Base-by-base conservation (phyloP, 2,888 invertebrate species). In the Drosophila austrosaltans region DNA sequence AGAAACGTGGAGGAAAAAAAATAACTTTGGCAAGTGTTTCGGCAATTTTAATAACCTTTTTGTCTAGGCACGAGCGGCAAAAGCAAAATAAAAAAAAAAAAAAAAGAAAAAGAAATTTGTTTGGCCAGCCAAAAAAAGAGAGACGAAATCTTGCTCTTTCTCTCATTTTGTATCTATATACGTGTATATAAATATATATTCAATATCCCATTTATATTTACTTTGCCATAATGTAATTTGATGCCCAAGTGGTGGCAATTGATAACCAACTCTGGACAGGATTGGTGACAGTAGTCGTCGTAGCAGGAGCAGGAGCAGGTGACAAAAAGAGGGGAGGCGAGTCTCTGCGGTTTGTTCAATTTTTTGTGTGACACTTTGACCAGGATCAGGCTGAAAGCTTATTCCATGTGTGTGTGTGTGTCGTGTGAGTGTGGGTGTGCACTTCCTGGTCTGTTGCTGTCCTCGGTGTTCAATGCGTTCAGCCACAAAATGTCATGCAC, bases 401-500 rank as follows among this genome's bases (percentile, higher is more conserved):
- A 48, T 22, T 48, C 25, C 22, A 8, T 22, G 10, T 20, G 25
- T 59, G 39, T 62, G 72, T 57, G 42, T 60, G 77, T 66, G 74
- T 72, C 59, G 28, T 57, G 42, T 60, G 77, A 63, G 74, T 72
- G 28, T 57, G 39, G 63, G 77, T 66, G 74, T 72, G 66, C 30
- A 44, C 66, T 59, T 59, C 40, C 30, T 42, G 54, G 48, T 25
- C 25, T 16, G 25, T 25, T 48, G 48, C 48, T 48, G 48, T 48
- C 48, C 48, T 54, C 22, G 36, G 65, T 69, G 54, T 69, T 68
- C 68, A 71, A 78, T 89, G 75, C 66, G 84, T 79, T 81, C 75
- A 75, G 76, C 90, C 89, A 83, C 90, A 86, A 76, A 89, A 81
- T 87, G 90, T 86, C 90, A 87, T 79, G 77, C 85, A 86, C 81